Percentiles rank a stretch among this genome's conserved stretches.
phyloP scores from a whole-genome alignment of 2,113 vertebrate genomes.

The Menidia beryllina region DNA sequence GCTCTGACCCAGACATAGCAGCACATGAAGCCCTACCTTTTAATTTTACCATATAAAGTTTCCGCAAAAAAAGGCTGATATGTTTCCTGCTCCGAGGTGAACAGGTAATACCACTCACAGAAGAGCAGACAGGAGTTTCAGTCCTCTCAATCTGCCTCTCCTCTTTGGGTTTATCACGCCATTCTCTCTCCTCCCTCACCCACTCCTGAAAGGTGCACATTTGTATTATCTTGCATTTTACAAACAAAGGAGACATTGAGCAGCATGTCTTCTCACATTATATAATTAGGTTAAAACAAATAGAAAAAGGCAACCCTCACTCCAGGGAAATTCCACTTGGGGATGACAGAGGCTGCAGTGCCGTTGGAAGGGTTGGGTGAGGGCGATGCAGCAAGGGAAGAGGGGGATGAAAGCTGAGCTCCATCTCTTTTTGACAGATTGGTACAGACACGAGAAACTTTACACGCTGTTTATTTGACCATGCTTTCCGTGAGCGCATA shows the following conservation, averaged over 20 bases:
- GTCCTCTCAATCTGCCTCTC: constrained; percentile 33
- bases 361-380: constrained; percentile 24
- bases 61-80: constrained; percentile 33
- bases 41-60: constrained; percentile 57
- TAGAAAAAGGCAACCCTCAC: constrained; percentile 61
- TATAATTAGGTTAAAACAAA: constrained; percentile 81
- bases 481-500: constrained; percentile 65
- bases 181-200: background rate
- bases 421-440: constrained; percentile 72
- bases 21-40: constrained; percentile 39
- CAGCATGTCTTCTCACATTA: constrained; percentile 70
- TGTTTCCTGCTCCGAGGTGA: constrained; percentile 37
- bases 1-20: constrained; percentile 59
- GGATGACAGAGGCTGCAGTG: constrained; percentile 35
- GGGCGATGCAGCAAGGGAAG: background rate
- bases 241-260: constrained; percentile 78
- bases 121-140: constrained; percentile 32
- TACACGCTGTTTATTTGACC: constrained; percentile 78
- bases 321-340: constrained; percentile 84
- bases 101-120: constrained; percentile 27
- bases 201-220: background rate
- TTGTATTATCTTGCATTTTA: constrained; percentile 72
- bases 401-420: constrained; percentile 54
- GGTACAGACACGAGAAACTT: constrained; percentile 75
- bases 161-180: constrained; percentile 37